A percentile compares a stretch with the other conserved stretches of the same genome.
phyloP scores from a whole-genome alignment of 2,888 invertebrate species.

The Brachynemurus nebulosus region DNA sequence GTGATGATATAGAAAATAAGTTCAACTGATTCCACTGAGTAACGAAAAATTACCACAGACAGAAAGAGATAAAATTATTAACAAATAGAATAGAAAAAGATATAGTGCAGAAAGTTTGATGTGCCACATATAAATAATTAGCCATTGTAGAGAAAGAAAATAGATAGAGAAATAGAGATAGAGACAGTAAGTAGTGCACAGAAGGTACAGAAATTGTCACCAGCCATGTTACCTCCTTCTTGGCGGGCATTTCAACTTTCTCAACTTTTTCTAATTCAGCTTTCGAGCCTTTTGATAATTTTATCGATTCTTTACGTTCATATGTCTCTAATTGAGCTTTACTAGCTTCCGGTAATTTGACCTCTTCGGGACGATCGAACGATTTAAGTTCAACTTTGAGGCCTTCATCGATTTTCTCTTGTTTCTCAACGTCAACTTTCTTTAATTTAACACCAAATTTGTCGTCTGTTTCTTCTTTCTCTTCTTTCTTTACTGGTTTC shows the following conservation, averaged over 20 bases:
- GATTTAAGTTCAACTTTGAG: slow-evolving; percentile 2
- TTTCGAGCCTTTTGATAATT: too few relatives aligned
- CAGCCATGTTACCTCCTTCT: slow-evolving; percentile 24
- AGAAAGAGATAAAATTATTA: too few relatives aligned
- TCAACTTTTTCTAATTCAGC: slow-evolving; percentile 22
- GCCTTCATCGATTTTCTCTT: slow-evolving; percentile 6
- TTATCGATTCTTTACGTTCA: slow-evolving; percentile 6
- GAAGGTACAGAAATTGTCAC: not conserved
- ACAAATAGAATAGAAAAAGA: too few relatives aligned
- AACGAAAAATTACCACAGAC: too few relatives aligned
- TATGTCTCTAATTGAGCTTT: slow-evolving; percentile 8
- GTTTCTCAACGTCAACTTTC: slow-evolving; percentile 9
- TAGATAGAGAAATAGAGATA: slow-evolving; percentile 1
- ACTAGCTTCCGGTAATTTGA: slow-evolving; percentile 2
- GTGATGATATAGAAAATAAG: not conserved
- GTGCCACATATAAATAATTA: too few relatives aligned
- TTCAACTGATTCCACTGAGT: too few relatives aligned
- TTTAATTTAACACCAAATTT: not conserved
- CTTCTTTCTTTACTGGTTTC: slow-evolving; percentile 38
- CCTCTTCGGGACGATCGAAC: not conserved
- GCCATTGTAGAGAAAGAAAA: not conserved
- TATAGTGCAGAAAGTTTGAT: too few relatives aligned
- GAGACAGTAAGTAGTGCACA: not conserved
- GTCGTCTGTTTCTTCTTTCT: slow-evolving; percentile 24
- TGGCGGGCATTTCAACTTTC: slow-evolving; percentile 24